These are phyloP conservation scores for Zosterops borbonicus DNA, from an alignment of 2,113 vertebrate genomes.

Conservation along the genomic window DNA sequence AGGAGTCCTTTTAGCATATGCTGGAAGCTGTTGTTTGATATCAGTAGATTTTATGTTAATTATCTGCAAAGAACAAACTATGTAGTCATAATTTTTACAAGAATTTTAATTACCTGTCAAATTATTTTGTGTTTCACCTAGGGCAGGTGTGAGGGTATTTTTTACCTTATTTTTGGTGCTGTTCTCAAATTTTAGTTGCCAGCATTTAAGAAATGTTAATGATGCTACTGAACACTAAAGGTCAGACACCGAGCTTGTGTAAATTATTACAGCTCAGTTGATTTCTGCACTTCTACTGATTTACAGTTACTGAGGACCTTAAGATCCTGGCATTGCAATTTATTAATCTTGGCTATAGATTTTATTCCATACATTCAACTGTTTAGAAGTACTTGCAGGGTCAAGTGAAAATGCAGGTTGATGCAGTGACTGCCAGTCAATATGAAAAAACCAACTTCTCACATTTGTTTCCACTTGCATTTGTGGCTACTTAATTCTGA, in stretches of 20 bases:
- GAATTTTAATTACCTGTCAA: slow-evolving; percentile 73
- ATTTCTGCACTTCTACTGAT: slow-evolving; percentile 22
- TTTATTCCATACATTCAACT: neutral
- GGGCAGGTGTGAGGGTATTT: neutral
- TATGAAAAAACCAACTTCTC: neutral
- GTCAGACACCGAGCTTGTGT: neutral
- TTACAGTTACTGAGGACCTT: neutral
- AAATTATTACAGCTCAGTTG: slow-evolving; percentile 31
- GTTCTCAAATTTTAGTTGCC: slow-evolving; percentile 12
- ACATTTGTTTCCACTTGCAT: neutral
- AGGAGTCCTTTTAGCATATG: slow-evolving; percentile 53
- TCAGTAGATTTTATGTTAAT: slow-evolving; percentile 69
- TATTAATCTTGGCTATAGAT: neutral
- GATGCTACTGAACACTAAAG: slow-evolving; percentile 31
- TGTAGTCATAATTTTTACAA: slow-evolving; percentile 58
- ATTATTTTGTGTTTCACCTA: slow-evolving; percentile 57
- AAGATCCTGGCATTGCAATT: neutral
- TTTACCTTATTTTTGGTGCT: neutral
- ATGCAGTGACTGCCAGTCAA: neutral
- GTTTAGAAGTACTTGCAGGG: neutral
- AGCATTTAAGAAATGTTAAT: slow-evolving; percentile 37
- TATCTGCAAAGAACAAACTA: slow-evolving; percentile 56
- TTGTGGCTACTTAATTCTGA: neutral
- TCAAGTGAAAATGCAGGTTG: neutral
- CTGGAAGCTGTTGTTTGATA: slow-evolving; percentile 68